Evolutionary conservation across 2,113 vertebrate species (phyloP).

Genomic region (Lagopus leucura): DNA sequence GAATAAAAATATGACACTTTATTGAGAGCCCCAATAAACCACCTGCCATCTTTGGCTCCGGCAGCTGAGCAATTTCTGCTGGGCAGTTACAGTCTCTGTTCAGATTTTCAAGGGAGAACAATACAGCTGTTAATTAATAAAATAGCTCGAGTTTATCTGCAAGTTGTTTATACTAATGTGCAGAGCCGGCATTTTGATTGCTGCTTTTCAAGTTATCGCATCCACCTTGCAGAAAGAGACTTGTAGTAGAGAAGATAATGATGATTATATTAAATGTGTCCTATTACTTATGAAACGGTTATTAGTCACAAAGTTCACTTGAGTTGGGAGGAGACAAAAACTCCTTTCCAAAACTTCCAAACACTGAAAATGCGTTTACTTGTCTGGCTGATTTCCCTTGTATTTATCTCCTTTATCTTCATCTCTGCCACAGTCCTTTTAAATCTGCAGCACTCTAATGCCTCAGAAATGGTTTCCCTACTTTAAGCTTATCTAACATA

Average conservation of each 20-base stretch:
- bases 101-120: constrained; percentile 14
- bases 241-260: background rate
- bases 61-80: background rate
- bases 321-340: background rate
- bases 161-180: constrained; percentile 5
- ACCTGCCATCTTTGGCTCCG: constrained; percentile 31
- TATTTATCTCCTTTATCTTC: background rate
- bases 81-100: background rate
- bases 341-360: background rate
- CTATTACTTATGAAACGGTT: background rate
- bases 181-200: fast-evolving
- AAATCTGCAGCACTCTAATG: background rate
- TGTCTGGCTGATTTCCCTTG: background rate
- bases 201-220: background rate
- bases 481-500: background rate
- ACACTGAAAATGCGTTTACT: background rate
- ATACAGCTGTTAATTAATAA: constrained; percentile 14
- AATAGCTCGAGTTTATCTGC: background rate
- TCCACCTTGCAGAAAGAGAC: background rate
- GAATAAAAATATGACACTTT: background rate
- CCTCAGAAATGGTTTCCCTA: background rate
- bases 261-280: background rate
- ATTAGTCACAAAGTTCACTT: background rate
- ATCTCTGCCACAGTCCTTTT: background rate
- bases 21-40: background rate